Conservation (phyloP, 2,113 vertebrate species). For the Istiophorus platypterus region DNA sequence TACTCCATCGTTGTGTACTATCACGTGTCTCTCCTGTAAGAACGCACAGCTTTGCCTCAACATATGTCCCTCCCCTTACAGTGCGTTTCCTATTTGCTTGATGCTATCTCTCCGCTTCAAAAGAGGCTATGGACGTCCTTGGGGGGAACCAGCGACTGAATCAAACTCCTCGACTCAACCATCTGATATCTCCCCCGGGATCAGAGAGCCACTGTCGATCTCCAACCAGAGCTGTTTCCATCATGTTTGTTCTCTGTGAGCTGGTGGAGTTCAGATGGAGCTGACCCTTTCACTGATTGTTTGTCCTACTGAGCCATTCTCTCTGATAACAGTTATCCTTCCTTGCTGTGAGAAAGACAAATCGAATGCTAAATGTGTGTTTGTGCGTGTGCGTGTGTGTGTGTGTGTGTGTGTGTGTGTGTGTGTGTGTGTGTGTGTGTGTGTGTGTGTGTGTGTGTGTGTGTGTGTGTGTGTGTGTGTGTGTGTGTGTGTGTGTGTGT, state of each 20-base stretch:
- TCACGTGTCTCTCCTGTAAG: neutral
- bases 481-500: neutral
- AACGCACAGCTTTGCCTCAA: neutral
- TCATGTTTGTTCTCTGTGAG: slow-evolving; percentile 37
- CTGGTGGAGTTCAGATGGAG: slow-evolving; percentile 42
- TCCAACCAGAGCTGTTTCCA: slow-evolving; percentile 19
- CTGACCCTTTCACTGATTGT: slow-evolving; percentile 56
- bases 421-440: neutral
- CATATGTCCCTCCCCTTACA: slow-evolving; percentile 6
- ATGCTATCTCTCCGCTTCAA: slow-evolving; percentile 12
- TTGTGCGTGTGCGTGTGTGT: slow-evolving; percentile 11
- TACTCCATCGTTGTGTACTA: neutral
- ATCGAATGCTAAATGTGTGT: neutral
- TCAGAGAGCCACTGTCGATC: slow-evolving; percentile 17
- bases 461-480: neutral
- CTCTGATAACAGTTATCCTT: slow-evolving; percentile 43
- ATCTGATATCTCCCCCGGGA: slow-evolving; percentile 16
- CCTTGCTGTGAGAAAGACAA: too few relatives aligned
- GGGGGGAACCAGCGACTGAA: neutral
- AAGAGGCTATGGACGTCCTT: slow-evolving; percentile 16
- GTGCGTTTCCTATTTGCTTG: neutral
- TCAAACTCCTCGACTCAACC: neutral
- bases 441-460: slow-evolving; percentile 17
- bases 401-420: slow-evolving; percentile 2
- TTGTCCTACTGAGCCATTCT: slow-evolving; percentile 43